Percentiles rank a stretch among this genome's conserved stretches.
These are phyloP conservation scores for Mesoligia furuncula DNA, from an alignment of 2,888 invertebrate species.

Conservation along the genomic window DNA sequence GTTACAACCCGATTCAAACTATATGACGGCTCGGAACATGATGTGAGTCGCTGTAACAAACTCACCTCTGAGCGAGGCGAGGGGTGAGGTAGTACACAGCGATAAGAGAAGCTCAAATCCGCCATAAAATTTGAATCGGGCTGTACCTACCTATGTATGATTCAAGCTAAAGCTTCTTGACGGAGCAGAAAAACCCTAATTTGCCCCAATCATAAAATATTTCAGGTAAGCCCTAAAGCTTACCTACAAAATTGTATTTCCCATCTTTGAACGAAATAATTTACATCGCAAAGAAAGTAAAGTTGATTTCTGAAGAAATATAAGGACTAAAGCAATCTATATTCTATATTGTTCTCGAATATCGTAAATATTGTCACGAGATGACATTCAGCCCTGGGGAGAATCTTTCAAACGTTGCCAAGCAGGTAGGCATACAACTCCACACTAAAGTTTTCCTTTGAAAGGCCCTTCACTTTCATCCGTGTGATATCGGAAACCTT, in stretches of 20 bases:
- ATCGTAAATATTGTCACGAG: slow-evolving; percentile 44
- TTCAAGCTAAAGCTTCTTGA: not conserved
- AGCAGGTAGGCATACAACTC: slow-evolving; percentile 56
- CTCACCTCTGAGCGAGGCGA: too few species aligned
- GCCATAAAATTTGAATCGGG: too few species aligned
- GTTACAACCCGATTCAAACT: too few species aligned
- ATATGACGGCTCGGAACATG: too few species aligned
- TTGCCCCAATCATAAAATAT: not conserved
- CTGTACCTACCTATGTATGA: not conserved
- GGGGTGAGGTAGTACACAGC: too few species aligned
- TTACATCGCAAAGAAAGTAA: not conserved
- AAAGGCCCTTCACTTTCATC: slow-evolving; percentile 52
- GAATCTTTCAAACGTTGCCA: slow-evolving; percentile 30
- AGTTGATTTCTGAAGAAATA: not conserved
- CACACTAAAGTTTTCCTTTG: slow-evolving; percentile 49
- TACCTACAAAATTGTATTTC: not conserved
- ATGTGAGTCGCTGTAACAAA: too few species aligned
- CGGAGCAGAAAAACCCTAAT: not conserved
- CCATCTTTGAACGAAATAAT: not conserved
- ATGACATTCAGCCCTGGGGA: slow-evolving; percentile 38
- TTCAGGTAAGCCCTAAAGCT: not conserved
- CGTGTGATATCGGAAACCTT: slow-evolving; percentile 64
- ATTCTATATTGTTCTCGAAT: slow-evolving; percentile 17
- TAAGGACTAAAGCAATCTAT: not conserved
- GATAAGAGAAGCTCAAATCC: too few species aligned